phyloP scores from a whole-genome alignment of 2,888 invertebrate species.

The Dusona sp. region DNA sequence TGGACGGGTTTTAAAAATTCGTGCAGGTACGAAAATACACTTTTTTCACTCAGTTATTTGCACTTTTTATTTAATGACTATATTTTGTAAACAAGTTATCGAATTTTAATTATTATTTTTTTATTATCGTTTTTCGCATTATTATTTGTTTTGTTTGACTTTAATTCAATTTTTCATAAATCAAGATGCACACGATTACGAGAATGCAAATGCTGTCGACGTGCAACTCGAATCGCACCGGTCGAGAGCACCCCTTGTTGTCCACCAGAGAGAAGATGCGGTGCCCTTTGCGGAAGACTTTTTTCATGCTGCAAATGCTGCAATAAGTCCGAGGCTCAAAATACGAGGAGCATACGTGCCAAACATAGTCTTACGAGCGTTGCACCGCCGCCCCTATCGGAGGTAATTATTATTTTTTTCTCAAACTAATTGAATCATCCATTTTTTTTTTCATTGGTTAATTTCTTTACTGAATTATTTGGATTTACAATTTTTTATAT shows the following conservation, averaged over 20 bases:
- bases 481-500: background rate
- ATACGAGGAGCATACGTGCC: constrained; percentile 80
- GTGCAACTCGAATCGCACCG: constrained; percentile 77
- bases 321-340: constrained; percentile 71
- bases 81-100: too few species aligned
- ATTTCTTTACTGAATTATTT: background rate
- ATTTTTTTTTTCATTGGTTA: background rate
- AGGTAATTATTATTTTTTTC: constrained; percentile 73
- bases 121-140: background rate
- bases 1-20: constrained; percentile 79
- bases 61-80: background rate
- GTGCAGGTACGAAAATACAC: constrained; percentile 77
- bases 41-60: constrained; percentile 7
- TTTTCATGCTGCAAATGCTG: constrained; percentile 72
- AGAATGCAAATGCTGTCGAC: constrained; percentile 76
- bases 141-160: background rate
- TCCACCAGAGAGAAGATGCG: constrained; percentile 80
- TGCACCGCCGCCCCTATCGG: constrained; percentile 82
- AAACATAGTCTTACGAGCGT: constrained; percentile 84
- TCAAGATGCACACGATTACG: constrained; percentile 75
- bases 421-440: background rate
- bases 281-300: constrained; percentile 77
- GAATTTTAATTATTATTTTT: too few species aligned
- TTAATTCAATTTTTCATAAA: background rate
- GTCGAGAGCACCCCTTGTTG: constrained; percentile 78